Evolutionary conservation across 2,113 vertebrate genomes (phyloP).

Genomic region (Pollachius pollachius): DNA sequence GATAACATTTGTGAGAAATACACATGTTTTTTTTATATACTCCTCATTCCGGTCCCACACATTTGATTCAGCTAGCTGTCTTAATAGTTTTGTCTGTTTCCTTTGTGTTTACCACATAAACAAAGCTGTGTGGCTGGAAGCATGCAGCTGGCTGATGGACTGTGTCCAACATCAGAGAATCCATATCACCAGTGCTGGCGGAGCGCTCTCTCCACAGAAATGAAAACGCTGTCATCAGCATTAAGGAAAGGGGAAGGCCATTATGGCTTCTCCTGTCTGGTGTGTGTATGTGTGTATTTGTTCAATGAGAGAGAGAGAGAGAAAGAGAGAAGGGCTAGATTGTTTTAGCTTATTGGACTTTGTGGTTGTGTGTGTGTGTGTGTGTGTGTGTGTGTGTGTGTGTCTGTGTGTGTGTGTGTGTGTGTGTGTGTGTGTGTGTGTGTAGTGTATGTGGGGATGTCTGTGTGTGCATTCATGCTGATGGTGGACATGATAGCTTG

Average conservation of each 20-base stretch:
- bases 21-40: constrained; percentile 50
- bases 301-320: constrained; percentile 11
- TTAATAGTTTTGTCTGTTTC: constrained; percentile 64
- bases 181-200: constrained; percentile 55
- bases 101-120: constrained; percentile 70
- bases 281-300: constrained; percentile 35
- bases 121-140: constrained; percentile 66
- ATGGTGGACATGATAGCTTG: constrained; percentile 55
- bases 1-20: constrained; percentile 65
- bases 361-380: constrained; percentile 43
- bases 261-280: constrained; percentile 39
- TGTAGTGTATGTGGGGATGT: neutral
- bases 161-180: constrained; percentile 64
- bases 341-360: constrained; percentile 58
- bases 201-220: constrained; percentile 55
- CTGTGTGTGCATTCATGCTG: constrained; percentile 45
- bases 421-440: no score
- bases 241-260: constrained; percentile 52
- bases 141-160: constrained; percentile 61
- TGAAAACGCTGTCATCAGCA: constrained; percentile 65
- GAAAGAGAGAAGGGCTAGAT: constrained; percentile 40
- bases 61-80: constrained; percentile 67
- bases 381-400: no score
- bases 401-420: no score
- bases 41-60: constrained; percentile 42